phyloP scores from a whole-genome alignment of 2,113 vertebrate genomes.

The Tachuris rubrigastra region DNA sequence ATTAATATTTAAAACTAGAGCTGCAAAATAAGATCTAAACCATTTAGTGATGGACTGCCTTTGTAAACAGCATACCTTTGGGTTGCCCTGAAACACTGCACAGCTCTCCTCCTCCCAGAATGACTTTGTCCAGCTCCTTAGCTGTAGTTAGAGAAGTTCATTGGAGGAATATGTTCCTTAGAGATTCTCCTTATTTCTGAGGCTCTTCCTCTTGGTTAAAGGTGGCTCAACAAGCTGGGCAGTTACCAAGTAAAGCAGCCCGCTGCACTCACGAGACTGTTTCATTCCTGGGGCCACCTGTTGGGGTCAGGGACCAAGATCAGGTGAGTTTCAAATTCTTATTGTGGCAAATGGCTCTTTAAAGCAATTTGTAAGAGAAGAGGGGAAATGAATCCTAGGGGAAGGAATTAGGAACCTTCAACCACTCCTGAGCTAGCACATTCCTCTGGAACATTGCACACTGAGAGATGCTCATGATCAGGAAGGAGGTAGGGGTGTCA shows the following conservation, averaged over 20 bases:
- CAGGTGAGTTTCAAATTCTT: constrained; percentile 76
- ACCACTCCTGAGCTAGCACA: not conserved
- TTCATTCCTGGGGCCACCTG: constrained; percentile 75
- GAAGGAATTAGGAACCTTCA: constrained; percentile 15
- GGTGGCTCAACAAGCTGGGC: constrained; percentile 75
- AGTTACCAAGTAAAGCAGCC: constrained; percentile 77
- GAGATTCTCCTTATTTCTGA: constrained; percentile 71
- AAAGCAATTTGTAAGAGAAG: constrained; percentile 61
- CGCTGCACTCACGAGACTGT: constrained; percentile 75
- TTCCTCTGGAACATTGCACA: constrained; percentile 3
- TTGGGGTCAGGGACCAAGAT: constrained; percentile 76
- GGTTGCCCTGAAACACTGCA: constrained; percentile 42
- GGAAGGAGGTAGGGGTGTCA: constrained; percentile 42
- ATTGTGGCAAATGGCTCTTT: constrained; percentile 75
- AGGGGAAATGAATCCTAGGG: constrained; percentile 56
- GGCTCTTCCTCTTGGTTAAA: constrained; percentile 75
- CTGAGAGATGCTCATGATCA: not conserved
- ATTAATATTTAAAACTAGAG: constrained; percentile 64
- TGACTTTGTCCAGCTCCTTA: constrained; percentile 59
- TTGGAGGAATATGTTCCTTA: constrained; percentile 63
- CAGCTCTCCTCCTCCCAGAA: constrained; percentile 59
- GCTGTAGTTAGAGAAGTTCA: constrained; percentile 54
- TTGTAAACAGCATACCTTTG: constrained; percentile 38
- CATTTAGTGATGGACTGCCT: constrained; percentile 60
- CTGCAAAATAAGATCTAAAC: constrained; percentile 81